Conservation (phyloP, 2,113 vertebrate genomes). For the Bambusicola thoracicus region DNA sequence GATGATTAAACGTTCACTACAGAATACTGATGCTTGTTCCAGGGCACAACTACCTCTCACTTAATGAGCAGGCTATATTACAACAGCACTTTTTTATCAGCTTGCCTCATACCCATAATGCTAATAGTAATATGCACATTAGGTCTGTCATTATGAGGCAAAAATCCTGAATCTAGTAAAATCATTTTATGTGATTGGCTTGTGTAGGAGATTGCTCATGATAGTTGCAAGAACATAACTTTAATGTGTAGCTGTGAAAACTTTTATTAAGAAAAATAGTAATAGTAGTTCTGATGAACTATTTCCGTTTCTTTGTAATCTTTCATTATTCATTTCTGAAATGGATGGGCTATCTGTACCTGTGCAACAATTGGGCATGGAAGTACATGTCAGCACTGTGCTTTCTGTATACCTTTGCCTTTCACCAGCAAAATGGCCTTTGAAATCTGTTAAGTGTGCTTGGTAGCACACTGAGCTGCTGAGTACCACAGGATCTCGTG, state of each 20-base stretch:
- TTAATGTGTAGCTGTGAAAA: background rate
- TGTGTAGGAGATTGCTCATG: background rate
- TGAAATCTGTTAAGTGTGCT: background rate
- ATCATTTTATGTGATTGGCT: background rate
- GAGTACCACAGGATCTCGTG: background rate
- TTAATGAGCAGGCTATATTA: background rate
- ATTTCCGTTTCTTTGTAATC: background rate
- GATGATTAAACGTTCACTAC: background rate
- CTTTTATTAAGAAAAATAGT: background rate
- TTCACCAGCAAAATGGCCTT: background rate
- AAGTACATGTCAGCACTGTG: background rate
- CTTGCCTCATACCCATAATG: accelerated
- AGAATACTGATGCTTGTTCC: background rate
- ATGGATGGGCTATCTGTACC: background rate
- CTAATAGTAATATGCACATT: background rate
- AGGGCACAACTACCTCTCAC: background rate
- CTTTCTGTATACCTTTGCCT: background rate
- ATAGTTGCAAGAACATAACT: background rate
- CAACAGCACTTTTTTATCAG: background rate
- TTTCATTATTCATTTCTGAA: background rate
- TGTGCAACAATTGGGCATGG: background rate
- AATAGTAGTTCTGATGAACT: background rate
- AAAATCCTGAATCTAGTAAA: background rate
- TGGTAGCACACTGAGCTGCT: background rate
- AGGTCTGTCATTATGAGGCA: background rate